phyloP scores from a whole-genome alignment of 2,797 vertebrate species.

The Pampus argenteus region DNA sequence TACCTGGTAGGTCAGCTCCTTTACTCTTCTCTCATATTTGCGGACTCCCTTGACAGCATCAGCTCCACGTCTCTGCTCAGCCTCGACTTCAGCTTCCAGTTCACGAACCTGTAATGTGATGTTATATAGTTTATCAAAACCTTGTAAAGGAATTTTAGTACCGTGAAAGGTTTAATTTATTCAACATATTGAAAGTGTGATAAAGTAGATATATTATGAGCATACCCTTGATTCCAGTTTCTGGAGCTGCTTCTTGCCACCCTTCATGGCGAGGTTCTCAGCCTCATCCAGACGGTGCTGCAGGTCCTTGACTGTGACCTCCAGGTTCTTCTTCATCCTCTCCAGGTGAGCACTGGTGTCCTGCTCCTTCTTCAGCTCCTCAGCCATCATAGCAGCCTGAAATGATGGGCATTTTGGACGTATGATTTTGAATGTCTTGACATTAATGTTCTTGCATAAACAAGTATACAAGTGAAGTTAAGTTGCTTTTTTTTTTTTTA shows the following conservation, averaged over 20 bases:
- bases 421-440: too few relatives aligned
- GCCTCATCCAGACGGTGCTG: constrained; percentile 91
- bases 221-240: constrained; percentile 89
- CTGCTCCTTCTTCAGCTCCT: constrained; percentile 93
- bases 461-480: too few relatives aligned
- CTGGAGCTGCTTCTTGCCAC: constrained; percentile 94
- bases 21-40: constrained; percentile 89
- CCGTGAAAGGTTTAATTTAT: not conserved
- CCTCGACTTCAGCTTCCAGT: constrained; percentile 82
- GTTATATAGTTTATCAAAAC: not conserved
- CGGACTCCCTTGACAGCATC: constrained; percentile 87
- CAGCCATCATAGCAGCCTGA: constrained; percentile 91
- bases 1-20: constrained; percentile 90
- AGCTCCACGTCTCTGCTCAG: constrained; percentile 84
- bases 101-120: constrained; percentile 57
- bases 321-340: constrained; percentile 92
- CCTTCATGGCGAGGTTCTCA: constrained; percentile 91
- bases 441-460: too few relatives aligned
- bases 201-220: not conserved
- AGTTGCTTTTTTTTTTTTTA: too few relatives aligned
- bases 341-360: constrained; percentile 92
- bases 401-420: not conserved
- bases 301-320: constrained; percentile 90
- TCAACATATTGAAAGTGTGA: too few relatives aligned
- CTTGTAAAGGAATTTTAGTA: too few relatives aligned